A percentile compares a stretch with the other conserved stretches of the same genome.
Conservation (phyloP, 2,113 vertebrate genomes). For the Anas platyrhynchos region DNA sequence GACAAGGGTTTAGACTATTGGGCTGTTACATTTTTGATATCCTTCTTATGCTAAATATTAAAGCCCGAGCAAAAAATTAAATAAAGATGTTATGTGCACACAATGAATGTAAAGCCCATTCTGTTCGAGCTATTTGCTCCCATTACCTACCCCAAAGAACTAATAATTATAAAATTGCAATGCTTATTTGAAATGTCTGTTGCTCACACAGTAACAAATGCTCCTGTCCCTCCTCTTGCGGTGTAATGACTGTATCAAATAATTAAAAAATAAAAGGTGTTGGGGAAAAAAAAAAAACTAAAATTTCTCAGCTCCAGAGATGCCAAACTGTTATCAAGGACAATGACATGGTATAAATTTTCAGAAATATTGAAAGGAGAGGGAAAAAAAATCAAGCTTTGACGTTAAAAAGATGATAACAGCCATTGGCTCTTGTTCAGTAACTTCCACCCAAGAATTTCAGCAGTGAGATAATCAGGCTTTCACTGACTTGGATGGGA, state of each 20-base stretch:
- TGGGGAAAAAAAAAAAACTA: background rate
- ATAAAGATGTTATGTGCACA: background rate
- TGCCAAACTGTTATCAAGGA: background rate
- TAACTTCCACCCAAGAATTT: background rate
- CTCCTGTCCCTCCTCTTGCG: conserved; percentile 9
- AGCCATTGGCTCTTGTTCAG: background rate
- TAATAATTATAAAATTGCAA: background rate
- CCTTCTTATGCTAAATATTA: conserved; percentile 10
- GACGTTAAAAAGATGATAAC: background rate
- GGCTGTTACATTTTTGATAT: conserved; percentile 35
- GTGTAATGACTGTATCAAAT: background rate
- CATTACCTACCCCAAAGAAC: background rate
- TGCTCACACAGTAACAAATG: background rate
- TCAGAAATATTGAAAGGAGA: background rate
- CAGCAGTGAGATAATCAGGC: background rate
- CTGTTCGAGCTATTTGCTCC: background rate
- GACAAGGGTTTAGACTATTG: background rate
- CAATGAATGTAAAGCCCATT: background rate
- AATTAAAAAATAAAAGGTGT: background rate
- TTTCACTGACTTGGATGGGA: background rate
- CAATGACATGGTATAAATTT: background rate
- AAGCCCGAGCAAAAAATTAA: background rate
- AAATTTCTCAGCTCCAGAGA: conserved; percentile 2
- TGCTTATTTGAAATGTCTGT: background rate
- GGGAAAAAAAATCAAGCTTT: background rate